phyloP scores from a whole-genome alignment of 2,113 vertebrate genomes.

The Eptesicus fuscus region DNA sequence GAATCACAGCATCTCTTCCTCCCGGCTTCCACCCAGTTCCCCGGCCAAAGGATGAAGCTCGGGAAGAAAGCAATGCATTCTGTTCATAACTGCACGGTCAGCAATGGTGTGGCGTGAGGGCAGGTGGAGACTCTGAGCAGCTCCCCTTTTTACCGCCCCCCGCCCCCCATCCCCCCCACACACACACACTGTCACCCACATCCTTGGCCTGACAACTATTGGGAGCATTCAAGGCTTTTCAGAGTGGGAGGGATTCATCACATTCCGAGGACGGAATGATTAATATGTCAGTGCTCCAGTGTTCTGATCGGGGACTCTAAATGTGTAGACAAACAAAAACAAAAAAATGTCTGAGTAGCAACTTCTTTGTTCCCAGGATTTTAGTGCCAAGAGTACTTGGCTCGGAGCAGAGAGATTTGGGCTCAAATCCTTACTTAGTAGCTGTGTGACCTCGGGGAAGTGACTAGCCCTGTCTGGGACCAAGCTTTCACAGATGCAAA shows the following conservation, averaged over 20 bases:
- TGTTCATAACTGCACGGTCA: accelerated
- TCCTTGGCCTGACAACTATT: neutral
- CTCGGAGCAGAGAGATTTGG: neutral
- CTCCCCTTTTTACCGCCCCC: neutral
- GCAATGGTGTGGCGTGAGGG: neutral
- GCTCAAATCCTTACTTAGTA: neutral
- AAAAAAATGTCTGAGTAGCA: neutral
- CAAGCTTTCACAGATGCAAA: neutral
- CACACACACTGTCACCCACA: accelerated
- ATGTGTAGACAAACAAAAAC: neutral
- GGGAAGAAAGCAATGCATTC: neutral
- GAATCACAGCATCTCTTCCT: neutral
- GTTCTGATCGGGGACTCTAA: neutral
- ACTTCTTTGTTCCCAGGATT: neutral
- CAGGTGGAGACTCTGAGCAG: neutral
- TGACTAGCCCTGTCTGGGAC: neutral
- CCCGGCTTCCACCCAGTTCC: neutral
- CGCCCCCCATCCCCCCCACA: neutral
- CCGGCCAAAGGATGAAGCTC: neutral
- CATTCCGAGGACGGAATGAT: neutral
- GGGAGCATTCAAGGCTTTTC: neutral
- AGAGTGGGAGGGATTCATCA: neutral
- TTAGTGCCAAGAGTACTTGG: neutral
- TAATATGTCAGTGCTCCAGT: accelerated
- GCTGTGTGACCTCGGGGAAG: neutral